Base-by-base conservation (phyloP, 2,888 invertebrate species). In the Oxyscelio sp. region DNA sequence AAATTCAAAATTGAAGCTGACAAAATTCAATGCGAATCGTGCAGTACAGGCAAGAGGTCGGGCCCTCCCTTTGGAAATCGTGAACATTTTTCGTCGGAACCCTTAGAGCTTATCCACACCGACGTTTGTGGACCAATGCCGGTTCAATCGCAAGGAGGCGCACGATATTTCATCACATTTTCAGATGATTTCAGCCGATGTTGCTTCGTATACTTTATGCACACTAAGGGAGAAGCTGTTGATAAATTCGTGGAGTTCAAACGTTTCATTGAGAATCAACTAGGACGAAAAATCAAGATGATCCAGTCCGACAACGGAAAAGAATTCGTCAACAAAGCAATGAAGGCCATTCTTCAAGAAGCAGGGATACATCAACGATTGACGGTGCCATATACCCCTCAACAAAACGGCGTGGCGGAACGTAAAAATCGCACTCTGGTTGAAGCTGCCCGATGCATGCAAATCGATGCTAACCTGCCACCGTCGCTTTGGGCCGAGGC, bases 141-240 rank as follows among this genome's bases (percentile, higher is more conserved):
- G 15, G 15, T 15, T 43, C 9, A 3, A 9, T 43, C 43, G 15
- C 9, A 15, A 17, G 43, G 17, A 4, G 17, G 17, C 15, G n/a
- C 11, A 13, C n/a, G 50, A 22, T 90, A 89, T 45, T 85, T 89
- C 15, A 43, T 88, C 0, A 88, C 87, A 0, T 90, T 90, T 22
- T 88, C 86, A 2, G 90, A 90, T 52, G 88, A 90, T 50, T 22
- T 75, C 45, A 80, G 83, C 4, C 68, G 88, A 21, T 89, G 86
- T 83, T 85, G 87, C 15, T 79, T 85, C 22, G 70, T 86, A 0
- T 66, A 78, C 19, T 82, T 89, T 13, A 15, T 87, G n/a, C 54
- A 52, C 6, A 70, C 38, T 2, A 87, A 89, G 56, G 27, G 38
- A 11, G 84, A 87, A 1, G 86, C 58, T 1, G 45, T 74, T 31